phyloP scores from a whole-genome alignment of 1,140 invertebrate species.

The Delia radicum region DNA sequence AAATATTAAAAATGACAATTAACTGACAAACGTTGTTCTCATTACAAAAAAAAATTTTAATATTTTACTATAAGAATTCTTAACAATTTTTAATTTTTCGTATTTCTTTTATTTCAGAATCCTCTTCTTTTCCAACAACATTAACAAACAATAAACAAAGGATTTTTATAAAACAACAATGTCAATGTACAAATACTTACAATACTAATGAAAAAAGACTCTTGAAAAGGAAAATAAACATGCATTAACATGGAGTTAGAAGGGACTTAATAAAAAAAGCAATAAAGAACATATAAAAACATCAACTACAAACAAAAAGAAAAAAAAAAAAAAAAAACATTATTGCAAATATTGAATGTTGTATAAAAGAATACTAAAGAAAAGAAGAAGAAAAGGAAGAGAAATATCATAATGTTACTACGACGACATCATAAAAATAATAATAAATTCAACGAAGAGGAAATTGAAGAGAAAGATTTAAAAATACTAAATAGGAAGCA shows the following conservation, averaged over 20 bases:
- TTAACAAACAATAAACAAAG: not conserved
- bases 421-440: constrained; percentile 2
- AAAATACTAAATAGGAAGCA: not conserved
- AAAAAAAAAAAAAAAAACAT: not conserved
- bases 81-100: too few species aligned
- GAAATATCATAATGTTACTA: constrained; percentile 6
- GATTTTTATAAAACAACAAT: not conserved
- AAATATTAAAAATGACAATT: too few species aligned
- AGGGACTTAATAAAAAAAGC: constrained; percentile 1
- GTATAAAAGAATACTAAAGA: not conserved
- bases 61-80: too few species aligned
- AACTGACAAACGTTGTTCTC: too few species aligned
- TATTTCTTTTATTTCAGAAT: not conserved
- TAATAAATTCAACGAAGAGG: not conserved
- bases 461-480: not conserved
- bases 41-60: too few species aligned
- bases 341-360: not conserved
- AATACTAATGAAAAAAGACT: not conserved
- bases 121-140: not conserved
- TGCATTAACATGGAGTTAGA: constrained; percentile 8
- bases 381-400: not conserved
- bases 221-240: not conserved
- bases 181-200: not conserved
- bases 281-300: not conserved
- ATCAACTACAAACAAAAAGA: not conserved